Evolutionary conservation across 2,797 vertebrate species (phyloP).

Genomic region (Sandelia bainsii): DNA sequence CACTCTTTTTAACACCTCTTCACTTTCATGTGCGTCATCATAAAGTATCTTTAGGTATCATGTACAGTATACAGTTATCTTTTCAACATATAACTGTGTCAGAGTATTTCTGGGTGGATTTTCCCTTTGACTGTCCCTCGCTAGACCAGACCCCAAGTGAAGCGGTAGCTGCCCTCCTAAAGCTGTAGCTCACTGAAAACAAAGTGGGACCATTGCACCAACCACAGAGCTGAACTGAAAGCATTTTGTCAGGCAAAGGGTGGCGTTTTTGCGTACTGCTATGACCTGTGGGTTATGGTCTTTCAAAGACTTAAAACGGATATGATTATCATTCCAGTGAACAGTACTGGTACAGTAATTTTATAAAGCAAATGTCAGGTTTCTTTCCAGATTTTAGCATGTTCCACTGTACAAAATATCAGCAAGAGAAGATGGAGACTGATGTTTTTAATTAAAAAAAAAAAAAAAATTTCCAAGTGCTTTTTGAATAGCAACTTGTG

Average conservation of each 20-base stretch:
- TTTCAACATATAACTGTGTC: constrained; percentile 13
- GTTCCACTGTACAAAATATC: constrained; percentile 39
- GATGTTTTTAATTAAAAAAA: constrained; percentile 32
- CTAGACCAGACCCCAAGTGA: constrained; percentile 63
- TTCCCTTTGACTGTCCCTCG: constrained; percentile 5
- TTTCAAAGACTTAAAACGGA: constrained; percentile 21
- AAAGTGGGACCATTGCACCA: constrained; percentile 29
- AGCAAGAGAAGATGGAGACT: constrained; percentile 22
- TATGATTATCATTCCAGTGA: constrained; percentile 19
- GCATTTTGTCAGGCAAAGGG: constrained; percentile 25
- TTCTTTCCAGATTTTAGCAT: constrained; percentile 39
- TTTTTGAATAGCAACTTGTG: constrained; percentile 60
- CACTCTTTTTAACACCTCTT: too few species aligned
- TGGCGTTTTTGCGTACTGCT: constrained; percentile 59
- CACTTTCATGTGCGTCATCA: not conserved
- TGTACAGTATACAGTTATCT: not conserved
- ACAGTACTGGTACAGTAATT: constrained; percentile 10
- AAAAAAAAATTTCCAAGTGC: constrained; percentile 46
- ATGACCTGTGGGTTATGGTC: constrained; percentile 71
- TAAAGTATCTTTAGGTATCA: too few species aligned
- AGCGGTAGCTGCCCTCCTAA: constrained; percentile 62
- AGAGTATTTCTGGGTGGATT: constrained; percentile 43
- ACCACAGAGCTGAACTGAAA: constrained; percentile 18
- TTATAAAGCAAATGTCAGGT: constrained; percentile 36
- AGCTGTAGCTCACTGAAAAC: constrained; percentile 18